Percentiles rank a stretch among this genome's conserved stretches.
phyloP scores from a whole-genome alignment of 37 sponge, comb jelly and placozoan genomes.

The Dysidea cf. avara region DNA sequence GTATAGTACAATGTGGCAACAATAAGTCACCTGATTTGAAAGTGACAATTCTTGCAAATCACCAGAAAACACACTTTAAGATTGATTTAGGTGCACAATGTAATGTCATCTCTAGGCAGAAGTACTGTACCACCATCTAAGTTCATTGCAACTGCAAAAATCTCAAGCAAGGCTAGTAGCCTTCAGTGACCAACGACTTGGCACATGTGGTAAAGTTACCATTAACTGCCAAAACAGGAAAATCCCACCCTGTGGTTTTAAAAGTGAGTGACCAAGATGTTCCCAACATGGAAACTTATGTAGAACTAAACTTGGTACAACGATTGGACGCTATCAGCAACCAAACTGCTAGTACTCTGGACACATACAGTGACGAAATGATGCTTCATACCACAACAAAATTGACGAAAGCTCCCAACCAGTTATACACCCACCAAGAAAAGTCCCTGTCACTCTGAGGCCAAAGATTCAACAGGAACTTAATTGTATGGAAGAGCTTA shows the following conservation, averaged over 20 bases:
- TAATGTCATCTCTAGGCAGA: constrained; percentile 31
- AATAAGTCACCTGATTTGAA: not conserved
- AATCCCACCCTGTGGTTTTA: constrained; percentile 1
- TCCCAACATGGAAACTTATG: not conserved
- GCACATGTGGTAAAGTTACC: constrained; percentile 3
- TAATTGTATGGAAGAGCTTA: constrained; percentile 25
- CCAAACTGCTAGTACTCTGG: not conserved
- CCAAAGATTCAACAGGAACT: constrained; percentile 26
- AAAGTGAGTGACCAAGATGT: constrained; percentile 9
- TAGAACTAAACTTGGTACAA: constrained; percentile 19
- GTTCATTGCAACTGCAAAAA: not conserved
- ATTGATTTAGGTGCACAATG: constrained; percentile 46
- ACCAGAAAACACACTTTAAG: constrained; percentile 1
- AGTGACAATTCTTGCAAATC: not conserved
- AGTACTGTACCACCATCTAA: constrained; percentile 7
- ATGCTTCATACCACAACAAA: constrained; percentile 5
- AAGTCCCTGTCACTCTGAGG: constrained; percentile 31
- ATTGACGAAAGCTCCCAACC: not conserved
- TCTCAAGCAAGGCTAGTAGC: constrained; percentile 25
- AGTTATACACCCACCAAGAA: constrained; percentile 28
- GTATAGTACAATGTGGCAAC: too few relatives aligned
- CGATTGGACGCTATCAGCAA: constrained; percentile 3
- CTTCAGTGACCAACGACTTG: constrained; percentile 23
- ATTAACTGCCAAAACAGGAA: constrained; percentile 21
- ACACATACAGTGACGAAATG: constrained; percentile 11